Evolutionary conservation across 2,888 invertebrate species (phyloP).

Genomic region (Aspidiotus destructor): DNA sequence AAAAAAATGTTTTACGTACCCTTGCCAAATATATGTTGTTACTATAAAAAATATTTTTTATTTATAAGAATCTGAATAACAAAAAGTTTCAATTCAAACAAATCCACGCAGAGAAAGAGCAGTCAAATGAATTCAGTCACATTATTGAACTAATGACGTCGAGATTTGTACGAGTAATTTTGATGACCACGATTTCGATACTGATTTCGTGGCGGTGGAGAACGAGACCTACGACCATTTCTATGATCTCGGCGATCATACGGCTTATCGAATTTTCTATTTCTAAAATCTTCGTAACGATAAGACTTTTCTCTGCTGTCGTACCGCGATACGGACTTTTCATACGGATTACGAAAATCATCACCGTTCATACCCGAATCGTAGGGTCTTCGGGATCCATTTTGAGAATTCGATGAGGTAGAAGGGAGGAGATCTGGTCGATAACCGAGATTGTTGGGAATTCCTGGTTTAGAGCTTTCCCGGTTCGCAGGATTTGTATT

Average conservation of each 20-base stretch:
- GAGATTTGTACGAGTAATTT: not conserved
- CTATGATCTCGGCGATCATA: not conserved
- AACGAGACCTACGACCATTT: not conserved
- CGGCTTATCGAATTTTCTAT: not conserved
- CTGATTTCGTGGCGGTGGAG: not conserved
- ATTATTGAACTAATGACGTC: not conserved
- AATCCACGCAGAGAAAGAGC: not conserved
- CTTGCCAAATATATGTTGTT: constrained; percentile 19
- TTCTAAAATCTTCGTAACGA: not conserved
- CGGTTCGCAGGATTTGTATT: too few species aligned
- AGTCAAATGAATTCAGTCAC: not conserved
- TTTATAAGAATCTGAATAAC: too few species aligned
- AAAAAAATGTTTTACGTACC: constrained; percentile 1
- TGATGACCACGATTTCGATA: not conserved
- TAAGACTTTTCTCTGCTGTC: not conserved
- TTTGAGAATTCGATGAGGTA: too few species aligned
- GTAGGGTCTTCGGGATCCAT: too few species aligned
- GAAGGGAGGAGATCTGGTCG: too few species aligned
- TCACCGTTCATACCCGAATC: too few species aligned
- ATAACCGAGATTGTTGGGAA: too few species aligned
- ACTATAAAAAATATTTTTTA: too few species aligned
- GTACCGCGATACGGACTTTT: not conserved
- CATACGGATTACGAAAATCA: not conserved
- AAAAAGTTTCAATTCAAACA: too few species aligned
- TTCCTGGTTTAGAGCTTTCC: too few species aligned